These are phyloP conservation scores for Sarcophaga bullata DNA, from an alignment of 1,140 invertebrate species.

Conservation along the genomic window DNA sequence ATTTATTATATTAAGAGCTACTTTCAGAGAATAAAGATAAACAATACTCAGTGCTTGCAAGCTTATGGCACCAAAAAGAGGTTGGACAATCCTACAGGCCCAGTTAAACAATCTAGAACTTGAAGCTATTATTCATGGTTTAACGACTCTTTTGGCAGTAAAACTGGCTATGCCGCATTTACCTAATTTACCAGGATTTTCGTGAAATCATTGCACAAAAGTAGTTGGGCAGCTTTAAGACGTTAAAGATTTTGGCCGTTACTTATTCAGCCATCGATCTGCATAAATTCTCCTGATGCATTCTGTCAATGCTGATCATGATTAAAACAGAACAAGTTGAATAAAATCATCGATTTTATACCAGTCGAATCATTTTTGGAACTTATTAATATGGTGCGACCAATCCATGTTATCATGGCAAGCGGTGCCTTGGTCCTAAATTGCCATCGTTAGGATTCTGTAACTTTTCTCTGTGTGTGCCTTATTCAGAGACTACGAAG, in stretches of 20 bases:
- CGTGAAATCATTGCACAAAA: conserved; percentile 91
- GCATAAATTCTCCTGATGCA: conserved; percentile 97
- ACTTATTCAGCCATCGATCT: conserved; percentile 97
- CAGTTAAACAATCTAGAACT: conserved; percentile 75
- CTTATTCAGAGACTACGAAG: conserved; percentile 99
- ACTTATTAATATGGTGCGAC: conserved; percentile 94
- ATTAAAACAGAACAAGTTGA: conserved; percentile 97
- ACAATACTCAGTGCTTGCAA: conserved; percentile 83
- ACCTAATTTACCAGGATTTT: conserved; percentile 89
- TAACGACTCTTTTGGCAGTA: conserved; percentile 95
- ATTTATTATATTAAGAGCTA: conserved; percentile 73
- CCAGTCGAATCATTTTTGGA: conserved; percentile 94
- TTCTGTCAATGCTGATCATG: conserved; percentile 97
- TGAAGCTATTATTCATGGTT: conserved; percentile 93
- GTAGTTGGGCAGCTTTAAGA: conserved; percentile 91
- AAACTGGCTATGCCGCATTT: conserved; percentile 97
- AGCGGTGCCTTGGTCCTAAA: conserved; percentile 85
- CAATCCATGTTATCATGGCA: conserved; percentile 85
- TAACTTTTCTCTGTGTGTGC: conserved; percentile 98
- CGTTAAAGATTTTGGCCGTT: conserved; percentile 87
- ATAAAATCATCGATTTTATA: conserved; percentile 95
- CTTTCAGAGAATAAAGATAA: conserved; percentile 99
- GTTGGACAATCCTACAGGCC: conserved; percentile 70
- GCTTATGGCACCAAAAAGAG: conserved; percentile 78
- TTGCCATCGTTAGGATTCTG: conserved; percentile 97